Conservation (phyloP, 2,888 invertebrate species). For the Ceramica pisi region DNA sequence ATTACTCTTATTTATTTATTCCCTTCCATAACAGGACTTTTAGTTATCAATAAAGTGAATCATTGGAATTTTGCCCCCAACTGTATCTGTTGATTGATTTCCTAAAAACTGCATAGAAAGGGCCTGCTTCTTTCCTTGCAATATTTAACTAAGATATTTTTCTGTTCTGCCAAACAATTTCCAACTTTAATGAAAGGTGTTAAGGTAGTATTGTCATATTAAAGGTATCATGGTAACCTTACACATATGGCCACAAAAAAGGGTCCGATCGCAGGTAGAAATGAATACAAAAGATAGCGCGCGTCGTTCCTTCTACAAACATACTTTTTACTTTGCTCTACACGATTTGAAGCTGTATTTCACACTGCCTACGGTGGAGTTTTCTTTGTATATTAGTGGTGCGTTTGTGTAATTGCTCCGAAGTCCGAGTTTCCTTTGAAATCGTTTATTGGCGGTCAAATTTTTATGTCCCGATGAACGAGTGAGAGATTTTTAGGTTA, state of each 20-base stretch:
- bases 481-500: conserved; percentile 84
- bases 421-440: conserved; percentile 80
- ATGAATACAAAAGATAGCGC: conserved; percentile 86
- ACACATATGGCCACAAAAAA: conserved; percentile 79
- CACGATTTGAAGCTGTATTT: conserved; percentile 40
- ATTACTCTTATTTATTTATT: conserved; percentile 43
- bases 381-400: conserved; percentile 59
- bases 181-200: conserved; percentile 60
- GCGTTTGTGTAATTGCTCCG: conserved; percentile 69
- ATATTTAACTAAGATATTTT: conserved; percentile 47
- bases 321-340: conserved; percentile 32
- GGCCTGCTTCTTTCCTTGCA: conserved; percentile 64
- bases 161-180: conserved; percentile 46
- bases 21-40: conserved; percentile 47
- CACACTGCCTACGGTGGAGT: conserved; percentile 67
- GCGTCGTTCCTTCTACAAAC: conserved; percentile 74
- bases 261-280: conserved; percentile 87
- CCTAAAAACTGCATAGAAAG: conserved; percentile 72
- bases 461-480: conserved; percentile 81
- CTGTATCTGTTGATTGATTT: conserved; percentile 66
- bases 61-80: conserved; percentile 59
- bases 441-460: conserved; percentile 86
- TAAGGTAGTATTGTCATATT: conserved; percentile 58
- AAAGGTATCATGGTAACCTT: conserved; percentile 43
- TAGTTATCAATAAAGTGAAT: conserved; percentile 58